phyloP scores from a whole-genome alignment of 2,888 invertebrate species.

The Nemotelus nigrinus region DNA sequence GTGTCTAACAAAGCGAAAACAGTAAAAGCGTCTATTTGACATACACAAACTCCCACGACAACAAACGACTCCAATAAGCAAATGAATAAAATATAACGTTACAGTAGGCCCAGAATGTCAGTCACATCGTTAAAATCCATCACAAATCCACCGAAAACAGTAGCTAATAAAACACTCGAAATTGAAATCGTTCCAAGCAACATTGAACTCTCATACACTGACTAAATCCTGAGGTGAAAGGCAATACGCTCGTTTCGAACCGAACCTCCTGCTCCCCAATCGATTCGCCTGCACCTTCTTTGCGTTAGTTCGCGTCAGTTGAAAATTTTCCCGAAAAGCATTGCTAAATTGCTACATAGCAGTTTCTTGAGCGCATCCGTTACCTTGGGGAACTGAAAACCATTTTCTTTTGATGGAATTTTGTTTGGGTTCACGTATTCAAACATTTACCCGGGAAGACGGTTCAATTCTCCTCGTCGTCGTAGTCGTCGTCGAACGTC shows the following conservation, averaged over 20 bases:
- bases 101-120: too few relatives aligned
- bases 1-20: too few relatives aligned
- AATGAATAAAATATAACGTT: too few relatives aligned
- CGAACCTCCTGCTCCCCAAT: background rate
- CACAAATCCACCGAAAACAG: too few relatives aligned
- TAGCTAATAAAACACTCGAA: too few relatives aligned
- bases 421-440: constrained; percentile 43
- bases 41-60: too few relatives aligned
- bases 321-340: constrained; percentile 12
- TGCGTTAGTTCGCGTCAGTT: background rate
- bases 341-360: constrained; percentile 36
- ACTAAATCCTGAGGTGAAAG: background rate
- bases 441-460: constrained; percentile 11
- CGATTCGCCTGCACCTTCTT: background rate
- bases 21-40: too few relatives aligned
- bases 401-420: constrained; percentile 40
- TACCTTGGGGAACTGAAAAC: constrained; percentile 26
- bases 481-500: background rate
- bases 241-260: background rate
- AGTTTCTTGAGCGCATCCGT: constrained; percentile 27
- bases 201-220: background rate
- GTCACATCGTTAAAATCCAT: too few relatives aligned
- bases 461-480: constrained; percentile 1
- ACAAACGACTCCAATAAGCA: too few relatives aligned
- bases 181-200: too few relatives aligned